These are phyloP conservation scores for Numenius arquata DNA, from an alignment of 2,113 vertebrate species.

Conservation along the genomic window DNA sequence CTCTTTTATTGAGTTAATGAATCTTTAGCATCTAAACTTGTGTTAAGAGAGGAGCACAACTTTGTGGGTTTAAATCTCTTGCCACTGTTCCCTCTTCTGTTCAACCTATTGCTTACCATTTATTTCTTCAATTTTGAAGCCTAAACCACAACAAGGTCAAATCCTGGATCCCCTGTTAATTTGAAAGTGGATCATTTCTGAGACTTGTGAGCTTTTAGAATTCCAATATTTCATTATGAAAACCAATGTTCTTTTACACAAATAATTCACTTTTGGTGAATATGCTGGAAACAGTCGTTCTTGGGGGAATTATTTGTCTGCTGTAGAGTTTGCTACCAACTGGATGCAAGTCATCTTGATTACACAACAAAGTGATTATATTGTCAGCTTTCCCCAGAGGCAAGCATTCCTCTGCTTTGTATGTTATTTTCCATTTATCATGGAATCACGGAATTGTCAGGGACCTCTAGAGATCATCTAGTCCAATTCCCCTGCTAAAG, in stretches of 20 bases:
- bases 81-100: not conserved
- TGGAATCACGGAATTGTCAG: no score
- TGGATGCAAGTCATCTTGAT: not conserved
- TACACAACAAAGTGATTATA: not conserved
- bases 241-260: not conserved
- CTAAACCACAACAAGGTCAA: not conserved
- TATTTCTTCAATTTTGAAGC: not conserved
- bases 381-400: not conserved
- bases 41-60: not conserved
- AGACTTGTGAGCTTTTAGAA: not conserved
- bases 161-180: not conserved
- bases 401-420: not conserved
- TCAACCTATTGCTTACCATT: not conserved
- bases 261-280: not conserved
- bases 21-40: not conserved
- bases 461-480: no score
- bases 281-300: not conserved
- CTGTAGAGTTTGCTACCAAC: not conserved
- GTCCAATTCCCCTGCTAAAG: no score
- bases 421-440: not conserved
- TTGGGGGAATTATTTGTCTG: not conserved
- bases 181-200: not conserved
- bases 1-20: not conserved
- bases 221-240: not conserved
- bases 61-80: not conserved